phyloP scores from a whole-genome alignment of 2,888 invertebrate species.

The Lissocephala sabroskyi region DNA sequence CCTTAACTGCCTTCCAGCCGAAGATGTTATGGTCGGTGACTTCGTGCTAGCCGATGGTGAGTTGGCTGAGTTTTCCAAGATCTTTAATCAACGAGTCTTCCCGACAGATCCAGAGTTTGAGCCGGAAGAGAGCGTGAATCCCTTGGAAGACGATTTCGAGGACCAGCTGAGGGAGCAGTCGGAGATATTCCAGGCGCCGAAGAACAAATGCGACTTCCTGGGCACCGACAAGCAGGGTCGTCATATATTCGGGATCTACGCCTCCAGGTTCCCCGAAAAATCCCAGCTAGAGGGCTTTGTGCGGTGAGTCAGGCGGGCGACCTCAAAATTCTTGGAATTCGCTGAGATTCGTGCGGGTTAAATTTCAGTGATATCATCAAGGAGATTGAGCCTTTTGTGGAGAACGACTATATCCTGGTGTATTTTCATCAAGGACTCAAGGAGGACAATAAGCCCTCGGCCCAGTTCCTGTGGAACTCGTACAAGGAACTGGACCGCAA shows the following conservation, averaged over 20 bases:
- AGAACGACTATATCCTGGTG: conserved; percentile 97
- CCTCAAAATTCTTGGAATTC: too few relatives aligned
- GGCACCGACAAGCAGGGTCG: conserved; percentile 85
- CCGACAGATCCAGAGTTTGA: conserved; percentile 61
- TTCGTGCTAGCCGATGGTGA: conserved; percentile 70
- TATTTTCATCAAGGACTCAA: conserved; percentile 98
- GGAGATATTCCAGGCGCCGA: conserved; percentile 48
- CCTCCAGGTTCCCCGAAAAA: conserved; percentile 86
- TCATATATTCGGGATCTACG: conserved; percentile 96
- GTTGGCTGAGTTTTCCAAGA: too few relatives aligned
- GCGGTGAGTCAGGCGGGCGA: conserved; percentile 52
- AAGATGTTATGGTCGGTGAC: conserved; percentile 70
- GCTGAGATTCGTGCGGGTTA: too few relatives aligned
- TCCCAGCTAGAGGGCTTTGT: conserved; percentile 75
- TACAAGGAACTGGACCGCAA: conserved; percentile 98
- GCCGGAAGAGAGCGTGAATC: conserved; percentile 60
- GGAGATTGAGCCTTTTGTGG: conserved; percentile 97
- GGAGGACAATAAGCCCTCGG: conserved; percentile 95
- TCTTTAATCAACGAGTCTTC: too few relatives aligned
- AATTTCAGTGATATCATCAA: conserved; percentile 87
- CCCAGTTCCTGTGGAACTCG: conserved; percentile 97
- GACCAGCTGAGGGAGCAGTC: conserved; percentile 69
- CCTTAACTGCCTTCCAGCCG: conserved; percentile 35
- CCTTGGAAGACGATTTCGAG: conserved; percentile 70
- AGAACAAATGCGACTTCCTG: conserved; percentile 75